A percentile compares a stretch with the other conserved stretches of the same genome.
phyloP scores from a whole-genome alignment of 2,113 vertebrate genomes.

The Sinocyclocheilus anophthalmus region DNA sequence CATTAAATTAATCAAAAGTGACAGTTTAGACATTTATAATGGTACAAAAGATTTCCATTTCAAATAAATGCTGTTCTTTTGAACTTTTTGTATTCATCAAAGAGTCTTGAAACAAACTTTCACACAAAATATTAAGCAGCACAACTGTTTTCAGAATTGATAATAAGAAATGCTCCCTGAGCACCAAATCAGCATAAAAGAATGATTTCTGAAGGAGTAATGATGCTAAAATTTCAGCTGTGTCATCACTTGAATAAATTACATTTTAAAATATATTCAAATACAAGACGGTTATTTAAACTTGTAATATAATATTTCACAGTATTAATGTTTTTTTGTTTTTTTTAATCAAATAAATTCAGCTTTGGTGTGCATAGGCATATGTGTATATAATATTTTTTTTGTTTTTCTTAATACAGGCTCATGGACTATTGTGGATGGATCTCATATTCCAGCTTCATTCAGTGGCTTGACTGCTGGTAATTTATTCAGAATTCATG shows the following conservation, averaged over 20 bases:
- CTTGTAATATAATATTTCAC: not conserved
- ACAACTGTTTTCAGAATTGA: not conserved
- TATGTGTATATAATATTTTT: not conserved
- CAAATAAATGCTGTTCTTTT: not conserved
- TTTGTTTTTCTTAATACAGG: constrained; percentile 15
- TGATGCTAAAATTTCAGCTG: not conserved
- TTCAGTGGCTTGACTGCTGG: constrained; percentile 40
- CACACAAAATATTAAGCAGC: not conserved
- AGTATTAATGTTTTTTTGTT: not conserved
- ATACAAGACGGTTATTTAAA: not conserved
- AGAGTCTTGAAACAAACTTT: not conserved
- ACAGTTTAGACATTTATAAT: not conserved
- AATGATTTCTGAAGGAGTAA: not conserved
- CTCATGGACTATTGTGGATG: constrained; percentile 55
- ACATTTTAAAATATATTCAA: not conserved
- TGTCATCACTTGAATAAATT: not conserved
- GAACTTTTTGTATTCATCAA: not conserved
- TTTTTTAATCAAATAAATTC: not conserved
- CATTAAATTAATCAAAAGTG: not conserved
- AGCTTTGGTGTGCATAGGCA: not conserved
- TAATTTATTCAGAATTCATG: not conserved
- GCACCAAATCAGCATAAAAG: not conserved
- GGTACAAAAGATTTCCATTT: not conserved
- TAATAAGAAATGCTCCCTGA: not conserved
- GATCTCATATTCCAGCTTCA: constrained; percentile 47